These are phyloP conservation scores for Acanthisitta chloris DNA, from an alignment of 2,113 vertebrate species.

Conservation along the genomic window DNA sequence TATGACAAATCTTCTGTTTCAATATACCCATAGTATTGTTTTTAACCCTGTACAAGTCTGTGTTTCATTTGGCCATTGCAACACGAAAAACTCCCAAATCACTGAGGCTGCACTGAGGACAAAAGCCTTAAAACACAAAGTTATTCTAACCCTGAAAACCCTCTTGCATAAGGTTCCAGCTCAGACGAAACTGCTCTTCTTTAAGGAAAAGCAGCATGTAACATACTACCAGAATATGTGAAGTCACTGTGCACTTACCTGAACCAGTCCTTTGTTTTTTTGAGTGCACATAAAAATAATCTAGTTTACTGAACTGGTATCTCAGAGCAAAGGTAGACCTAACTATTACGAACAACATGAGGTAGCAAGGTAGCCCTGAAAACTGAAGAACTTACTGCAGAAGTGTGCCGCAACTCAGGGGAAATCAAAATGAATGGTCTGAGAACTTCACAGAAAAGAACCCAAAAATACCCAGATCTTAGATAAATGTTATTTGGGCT, in stretches of 20 bases:
- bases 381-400: not conserved
- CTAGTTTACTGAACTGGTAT: not conserved
- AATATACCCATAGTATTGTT: not conserved
- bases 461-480: no score
- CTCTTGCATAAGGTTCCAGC: not conserved
- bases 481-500: accelerated
- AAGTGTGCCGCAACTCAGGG: not conserved
- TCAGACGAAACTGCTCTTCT: not conserved
- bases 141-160: not conserved
- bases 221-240: not conserved
- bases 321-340: not conserved
- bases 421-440: not conserved
- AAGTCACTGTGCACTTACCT: not conserved
- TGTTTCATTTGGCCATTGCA: not conserved
- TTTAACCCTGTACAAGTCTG: not conserved
- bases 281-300: not conserved
- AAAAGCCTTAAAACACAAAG: not conserved
- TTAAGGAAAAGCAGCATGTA: not conserved
- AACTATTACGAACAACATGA: not conserved
- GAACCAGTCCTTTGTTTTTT: not conserved
- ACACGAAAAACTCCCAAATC: not conserved
- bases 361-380: not conserved
- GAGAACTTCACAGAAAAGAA: not conserved
- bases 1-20: not conserved
- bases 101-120: not conserved